Percentiles rank a stretch among this genome's conserved stretches.
Evolutionary conservation across 2,113 vertebrate genomes (phyloP).

Genomic region (Corythornis cristatus): DNA sequence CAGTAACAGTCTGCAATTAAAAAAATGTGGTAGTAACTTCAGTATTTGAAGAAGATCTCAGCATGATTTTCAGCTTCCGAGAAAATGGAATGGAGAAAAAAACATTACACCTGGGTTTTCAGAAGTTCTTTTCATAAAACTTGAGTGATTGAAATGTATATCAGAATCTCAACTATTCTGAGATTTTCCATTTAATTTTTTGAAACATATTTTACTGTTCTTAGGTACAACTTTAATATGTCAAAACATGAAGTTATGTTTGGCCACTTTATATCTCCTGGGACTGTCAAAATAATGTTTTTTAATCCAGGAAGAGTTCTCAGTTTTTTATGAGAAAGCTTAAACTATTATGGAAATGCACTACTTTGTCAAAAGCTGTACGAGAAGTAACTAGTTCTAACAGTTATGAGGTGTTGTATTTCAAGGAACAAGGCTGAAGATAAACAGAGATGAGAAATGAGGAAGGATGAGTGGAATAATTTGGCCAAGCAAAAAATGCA

Average conservation of each 20-base stretch:
- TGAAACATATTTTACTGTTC: background rate
- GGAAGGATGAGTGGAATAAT: background rate
- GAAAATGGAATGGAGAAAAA: slow-evolving; percentile 20
- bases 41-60: slow-evolving; percentile 10
- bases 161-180: background rate
- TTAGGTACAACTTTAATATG: background rate
- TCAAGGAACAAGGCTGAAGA: background rate
- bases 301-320: background rate
- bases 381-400: background rate
- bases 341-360: background rate
- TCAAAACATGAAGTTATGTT: background rate
- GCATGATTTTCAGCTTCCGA: slow-evolving; percentile 18
- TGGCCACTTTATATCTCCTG: background rate
- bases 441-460: background rate
- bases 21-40: background rate
- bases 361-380: background rate
- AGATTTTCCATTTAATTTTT: background rate
- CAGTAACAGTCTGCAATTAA: background rate
- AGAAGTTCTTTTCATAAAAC: slow-evolving; percentile 19
- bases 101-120: slow-evolving; percentile 2
- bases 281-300: background rate
- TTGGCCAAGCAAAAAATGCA: background rate
- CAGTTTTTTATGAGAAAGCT: background rate
- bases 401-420: background rate
- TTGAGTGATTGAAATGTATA: background rate